Percentiles rank a stretch among this genome's conserved stretches.
These are phyloP conservation scores for Agriopis leucophaearia DNA, from an alignment of 2,888 invertebrate genomes.

Conservation along the genomic window DNA sequence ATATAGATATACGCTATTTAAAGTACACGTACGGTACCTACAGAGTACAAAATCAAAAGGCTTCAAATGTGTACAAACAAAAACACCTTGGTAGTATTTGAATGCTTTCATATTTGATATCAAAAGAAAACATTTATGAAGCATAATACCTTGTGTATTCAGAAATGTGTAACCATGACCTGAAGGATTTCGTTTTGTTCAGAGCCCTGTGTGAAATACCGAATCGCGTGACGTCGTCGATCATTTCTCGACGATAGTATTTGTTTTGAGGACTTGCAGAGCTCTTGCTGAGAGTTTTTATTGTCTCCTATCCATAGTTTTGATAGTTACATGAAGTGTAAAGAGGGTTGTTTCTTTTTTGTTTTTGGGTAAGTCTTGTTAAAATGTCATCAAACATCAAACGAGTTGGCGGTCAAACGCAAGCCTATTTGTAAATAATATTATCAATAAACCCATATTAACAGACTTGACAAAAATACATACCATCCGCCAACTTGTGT, in stretches of 20 bases:
- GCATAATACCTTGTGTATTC: not conserved
- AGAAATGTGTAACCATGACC: slow-evolving; percentile 7
- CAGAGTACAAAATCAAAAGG: too few relatives aligned
- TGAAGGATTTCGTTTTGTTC: not conserved
- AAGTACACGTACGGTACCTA: too few relatives aligned
- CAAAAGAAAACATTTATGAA: not conserved
- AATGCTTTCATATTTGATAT: not conserved
- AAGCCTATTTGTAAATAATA: too few relatives aligned
- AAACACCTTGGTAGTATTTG: not conserved
- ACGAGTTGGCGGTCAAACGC: too few relatives aligned
- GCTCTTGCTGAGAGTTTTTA: slow-evolving; percentile 7
- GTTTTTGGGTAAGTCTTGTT: not conserved
- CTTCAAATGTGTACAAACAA: too few relatives aligned
- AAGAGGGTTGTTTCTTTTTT: not conserved
- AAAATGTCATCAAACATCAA: too few relatives aligned
- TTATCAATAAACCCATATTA: too few relatives aligned
- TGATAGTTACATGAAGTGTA: not conserved
- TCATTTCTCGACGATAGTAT: not conserved
- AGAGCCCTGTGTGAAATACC: slow-evolving; percentile 6
- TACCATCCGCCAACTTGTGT: not conserved
- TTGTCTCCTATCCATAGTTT: not conserved
- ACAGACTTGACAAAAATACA: too few relatives aligned
- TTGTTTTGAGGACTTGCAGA: not conserved
- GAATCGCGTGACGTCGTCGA: slow-evolving; percentile 4
- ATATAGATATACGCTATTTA: too few relatives aligned